These are phyloP conservation scores for Pteronotus mesoamericanus DNA, from an alignment of 2,797 vertebrate species.

Conservation along the genomic window DNA sequence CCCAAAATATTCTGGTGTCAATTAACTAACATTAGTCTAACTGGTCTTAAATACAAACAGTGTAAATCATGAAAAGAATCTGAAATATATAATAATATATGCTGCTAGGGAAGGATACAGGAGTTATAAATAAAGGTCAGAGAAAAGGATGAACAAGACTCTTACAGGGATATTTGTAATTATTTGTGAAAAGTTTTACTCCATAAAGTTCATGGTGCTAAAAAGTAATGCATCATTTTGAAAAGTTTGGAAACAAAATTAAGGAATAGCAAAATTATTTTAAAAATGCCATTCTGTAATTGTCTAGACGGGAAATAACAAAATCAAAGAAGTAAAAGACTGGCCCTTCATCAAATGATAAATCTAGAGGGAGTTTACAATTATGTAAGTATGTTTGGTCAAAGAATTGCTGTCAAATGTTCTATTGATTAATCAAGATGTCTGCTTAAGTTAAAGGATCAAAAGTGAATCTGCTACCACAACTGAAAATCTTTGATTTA, in stretches of 20 bases:
- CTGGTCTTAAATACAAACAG: neutral
- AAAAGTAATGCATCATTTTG: constrained; percentile 56
- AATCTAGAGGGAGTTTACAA: constrained; percentile 61
- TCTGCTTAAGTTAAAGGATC: constrained; percentile 62
- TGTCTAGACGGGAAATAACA: constrained; percentile 83
- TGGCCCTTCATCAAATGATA: constrained; percentile 70
- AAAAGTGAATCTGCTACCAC: neutral
- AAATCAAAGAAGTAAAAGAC: constrained; percentile 73
- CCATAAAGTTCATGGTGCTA: neutral
- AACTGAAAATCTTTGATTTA: constrained; percentile 53
- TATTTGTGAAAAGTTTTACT: neutral
- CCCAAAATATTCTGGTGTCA: neutral
- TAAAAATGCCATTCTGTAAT: constrained; percentile 65
- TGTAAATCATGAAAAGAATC: neutral
- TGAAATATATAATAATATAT: neutral
- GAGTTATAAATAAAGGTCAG: neutral
- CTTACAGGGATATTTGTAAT: neutral
- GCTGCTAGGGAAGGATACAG: neutral
- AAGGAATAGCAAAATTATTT: constrained; percentile 58
- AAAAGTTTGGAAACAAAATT: constrained; percentile 60
- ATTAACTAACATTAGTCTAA: neutral
- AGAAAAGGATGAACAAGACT: neutral
- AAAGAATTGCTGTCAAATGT: constrained; percentile 49
- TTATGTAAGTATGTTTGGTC: constrained; percentile 50
- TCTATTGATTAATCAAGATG: constrained; percentile 60